These are phyloP conservation scores for Anisognathus igniventris DNA, from an alignment of 2,797 vertebrate species.

Conservation along the genomic window DNA sequence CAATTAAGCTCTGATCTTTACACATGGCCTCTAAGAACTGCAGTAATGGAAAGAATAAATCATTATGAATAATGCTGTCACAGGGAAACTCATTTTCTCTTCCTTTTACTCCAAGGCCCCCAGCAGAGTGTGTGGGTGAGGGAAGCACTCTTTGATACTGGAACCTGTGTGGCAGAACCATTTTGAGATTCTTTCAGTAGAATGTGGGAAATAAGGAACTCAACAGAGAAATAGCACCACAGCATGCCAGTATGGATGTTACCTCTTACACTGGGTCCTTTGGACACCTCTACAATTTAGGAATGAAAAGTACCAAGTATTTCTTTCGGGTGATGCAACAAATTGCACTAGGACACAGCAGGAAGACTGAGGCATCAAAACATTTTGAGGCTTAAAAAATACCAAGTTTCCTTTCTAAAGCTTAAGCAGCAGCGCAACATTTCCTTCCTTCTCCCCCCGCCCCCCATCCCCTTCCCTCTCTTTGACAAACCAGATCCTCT, in stretches of 20 bases:
- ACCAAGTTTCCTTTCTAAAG: neutral
- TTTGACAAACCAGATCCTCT: neutral
- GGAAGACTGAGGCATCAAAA: neutral
- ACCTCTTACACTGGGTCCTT: neutral
- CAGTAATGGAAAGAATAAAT: slow-evolving; percentile 38
- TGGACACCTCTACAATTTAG: neutral
- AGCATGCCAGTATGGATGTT: rapidly evolving
- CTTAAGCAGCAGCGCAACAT: neutral
- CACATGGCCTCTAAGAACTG: neutral
- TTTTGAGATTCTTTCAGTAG: neutral
- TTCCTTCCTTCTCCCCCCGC: too few relatives aligned
- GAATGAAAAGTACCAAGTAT: neutral
- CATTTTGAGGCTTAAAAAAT: neutral
- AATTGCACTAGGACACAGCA: neutral
- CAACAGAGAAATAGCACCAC: neutral
- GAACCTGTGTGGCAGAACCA: neutral
- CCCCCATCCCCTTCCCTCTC: too few relatives aligned
- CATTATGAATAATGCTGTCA: slow-evolving; percentile 26
- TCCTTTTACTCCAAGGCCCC: neutral
- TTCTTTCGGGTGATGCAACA: neutral
- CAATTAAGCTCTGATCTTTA: neutral
- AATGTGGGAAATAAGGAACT: neutral
- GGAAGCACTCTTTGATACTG: neutral
- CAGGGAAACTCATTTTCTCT: neutral
- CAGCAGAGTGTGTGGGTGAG: neutral